Evolutionary conservation across 2,113 vertebrate genomes (phyloP).

Genomic region (Puffinus mauretanicus): DNA sequence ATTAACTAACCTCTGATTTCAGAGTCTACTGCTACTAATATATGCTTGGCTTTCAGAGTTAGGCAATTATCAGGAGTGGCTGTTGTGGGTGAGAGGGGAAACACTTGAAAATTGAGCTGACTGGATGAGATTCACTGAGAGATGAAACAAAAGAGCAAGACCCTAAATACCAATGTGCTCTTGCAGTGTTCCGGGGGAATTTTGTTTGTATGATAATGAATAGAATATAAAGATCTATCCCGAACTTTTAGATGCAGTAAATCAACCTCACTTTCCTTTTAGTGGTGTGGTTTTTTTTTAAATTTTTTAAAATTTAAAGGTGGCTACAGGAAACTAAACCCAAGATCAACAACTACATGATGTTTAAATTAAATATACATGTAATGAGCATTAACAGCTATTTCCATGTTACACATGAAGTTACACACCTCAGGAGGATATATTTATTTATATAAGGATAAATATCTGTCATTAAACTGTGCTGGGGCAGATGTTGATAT

Average conservation of each 20-base stretch:
- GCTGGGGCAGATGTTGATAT: background rate
- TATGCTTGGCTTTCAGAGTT: background rate
- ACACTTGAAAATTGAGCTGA: background rate
- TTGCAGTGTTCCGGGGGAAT: background rate
- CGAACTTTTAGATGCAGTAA: background rate
- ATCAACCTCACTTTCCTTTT: background rate
- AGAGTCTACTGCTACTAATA: background rate
- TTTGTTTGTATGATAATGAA: background rate
- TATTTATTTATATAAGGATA: background rate
- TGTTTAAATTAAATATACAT: background rate
- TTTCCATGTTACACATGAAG: background rate
- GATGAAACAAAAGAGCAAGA: background rate
- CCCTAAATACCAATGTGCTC: background rate
- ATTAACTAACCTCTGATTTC: constrained; percentile 27
- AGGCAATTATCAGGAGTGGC: background rate
- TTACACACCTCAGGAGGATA: background rate
- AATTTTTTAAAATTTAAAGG: background rate
- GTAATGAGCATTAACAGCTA: background rate
- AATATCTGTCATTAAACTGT: background rate
- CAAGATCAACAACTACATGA: background rate
- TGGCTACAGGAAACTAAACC: background rate
- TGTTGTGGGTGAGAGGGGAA: background rate
- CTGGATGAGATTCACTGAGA: background rate
- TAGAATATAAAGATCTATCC: background rate
- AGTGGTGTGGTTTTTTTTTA: background rate